Base-by-base conservation (phyloP, 2,888 invertebrate genomes). In the Lamproptera curius region DNA sequence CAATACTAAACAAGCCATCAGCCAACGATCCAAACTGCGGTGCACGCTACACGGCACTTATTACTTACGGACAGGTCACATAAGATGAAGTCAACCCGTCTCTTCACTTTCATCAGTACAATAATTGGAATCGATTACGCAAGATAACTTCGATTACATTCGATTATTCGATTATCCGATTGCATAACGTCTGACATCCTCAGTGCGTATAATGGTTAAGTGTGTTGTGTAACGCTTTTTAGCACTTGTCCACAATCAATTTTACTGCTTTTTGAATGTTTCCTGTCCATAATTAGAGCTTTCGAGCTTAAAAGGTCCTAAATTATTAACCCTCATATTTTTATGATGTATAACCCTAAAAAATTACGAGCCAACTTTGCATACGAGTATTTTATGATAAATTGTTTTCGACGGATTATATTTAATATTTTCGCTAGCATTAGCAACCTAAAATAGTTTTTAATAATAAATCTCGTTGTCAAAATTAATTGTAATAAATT, bases 71-170 rank as follows among this genome's bases (percentile, higher is more conserved):
- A 8, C 23, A 23, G 5, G 23, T 23, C 23, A 63, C 71, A 72
- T 73, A 73, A 71, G 65, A 68, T 63, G 50, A 54, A 58, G 49
- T 42, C 55, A 51, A 63, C 59, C 54, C 56, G 63, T 59, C 62
- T 61, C 56, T 54, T 56, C 52, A 59, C 60, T 65, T 60, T 49
- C 20, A 16, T 35, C 31, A 61, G 55, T 54, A 60, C 54, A 52
- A 56, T 58, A 55, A 58, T 52, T 64, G 62, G 64, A 52, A 52
- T 56, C 53, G 48, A 46, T 57, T 59, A 51, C 51, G 55, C 52
- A 57, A 53, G 46, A 40, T 28, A 8, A 28, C n/a, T 28, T 28
- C 28, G 28, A 28, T 28, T 28, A 28, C 28, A 28, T 8, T 9
- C 28, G 9, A 28, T 28, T 28, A 28, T 28, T 28, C 28, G 28